phyloP scores from a whole-genome alignment of 2,113 vertebrate species.

The Noturus placidus region DNA sequence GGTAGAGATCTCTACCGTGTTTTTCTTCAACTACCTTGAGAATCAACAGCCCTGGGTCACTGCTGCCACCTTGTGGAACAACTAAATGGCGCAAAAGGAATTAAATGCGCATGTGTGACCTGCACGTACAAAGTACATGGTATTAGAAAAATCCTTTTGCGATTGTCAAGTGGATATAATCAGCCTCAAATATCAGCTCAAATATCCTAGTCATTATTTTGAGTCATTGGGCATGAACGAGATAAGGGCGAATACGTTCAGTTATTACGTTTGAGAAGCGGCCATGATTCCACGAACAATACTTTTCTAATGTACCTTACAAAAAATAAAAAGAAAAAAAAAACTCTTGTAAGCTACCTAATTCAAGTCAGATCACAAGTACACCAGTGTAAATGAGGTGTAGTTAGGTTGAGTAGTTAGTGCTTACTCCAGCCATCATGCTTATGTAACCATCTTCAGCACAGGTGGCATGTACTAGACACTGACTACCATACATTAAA shows the following conservation, averaged over 20 bases:
- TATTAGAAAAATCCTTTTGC: no score
- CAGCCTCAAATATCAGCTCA: not conserved
- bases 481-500: no score
- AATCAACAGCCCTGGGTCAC: no score
- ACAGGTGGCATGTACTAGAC: not conserved
- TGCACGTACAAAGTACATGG: no score
- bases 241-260: not conserved
- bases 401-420: not conserved
- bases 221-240: not conserved
- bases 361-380: not conserved
- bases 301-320: not conserved
- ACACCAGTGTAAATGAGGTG: not conserved
- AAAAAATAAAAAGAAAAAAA: not conserved
- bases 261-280: not conserved
- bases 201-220: not conserved
- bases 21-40: no score
- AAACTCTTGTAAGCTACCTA: not conserved
- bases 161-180: not conserved
- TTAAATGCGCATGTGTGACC: no score
- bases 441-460: not conserved
- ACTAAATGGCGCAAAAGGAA: no score
- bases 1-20: no score
- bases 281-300: not conserved
- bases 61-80: no score
- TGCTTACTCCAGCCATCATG: not conserved